Evolutionary conservation across 2,888 invertebrate genomes (phyloP).

Genomic region (Aleiodes alternator): DNA sequence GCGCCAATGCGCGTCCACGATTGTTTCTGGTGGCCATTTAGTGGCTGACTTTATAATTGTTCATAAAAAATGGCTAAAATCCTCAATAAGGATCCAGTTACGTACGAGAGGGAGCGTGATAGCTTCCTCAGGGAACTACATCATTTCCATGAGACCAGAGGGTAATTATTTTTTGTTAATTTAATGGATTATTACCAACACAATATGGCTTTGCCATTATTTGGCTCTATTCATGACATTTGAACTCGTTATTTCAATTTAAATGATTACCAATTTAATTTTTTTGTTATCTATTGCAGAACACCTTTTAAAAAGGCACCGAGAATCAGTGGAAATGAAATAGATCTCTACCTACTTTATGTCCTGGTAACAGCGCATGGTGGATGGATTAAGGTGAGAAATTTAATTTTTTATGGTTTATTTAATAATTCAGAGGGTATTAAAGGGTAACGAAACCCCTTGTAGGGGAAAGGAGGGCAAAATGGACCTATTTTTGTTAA

Average conservation of each 20-base stretch:
- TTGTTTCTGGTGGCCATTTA: slow-evolving; percentile 29
- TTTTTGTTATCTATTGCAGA: slow-evolving; percentile 72
- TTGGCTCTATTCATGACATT: slow-evolving; percentile 49
- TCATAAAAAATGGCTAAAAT: slow-evolving; percentile 78
- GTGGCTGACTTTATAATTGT: slow-evolving; percentile 13
- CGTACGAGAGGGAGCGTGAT: slow-evolving; percentile 87
- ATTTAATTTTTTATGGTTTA: background rate
- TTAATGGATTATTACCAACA: background rate
- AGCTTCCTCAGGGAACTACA: slow-evolving; percentile 89
- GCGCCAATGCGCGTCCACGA: slow-evolving; percentile 46
- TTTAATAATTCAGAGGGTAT: background rate
- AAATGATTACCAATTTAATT: slow-evolving; percentile 26
- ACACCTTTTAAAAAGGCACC: slow-evolving; percentile 81
- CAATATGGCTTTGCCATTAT: background rate
- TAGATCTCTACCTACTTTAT: slow-evolving; percentile 95
- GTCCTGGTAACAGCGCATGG: slow-evolving; percentile 93
- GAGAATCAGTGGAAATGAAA: slow-evolving; percentile 90
- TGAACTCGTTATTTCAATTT: background rate
- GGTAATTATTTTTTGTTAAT: slow-evolving; percentile 79
- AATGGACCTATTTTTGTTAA: no score
- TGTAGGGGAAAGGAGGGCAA: no score
- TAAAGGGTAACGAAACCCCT: no score
- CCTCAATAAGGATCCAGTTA: slow-evolving; percentile 83
- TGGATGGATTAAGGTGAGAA: slow-evolving; percentile 93
- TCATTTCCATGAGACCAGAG: slow-evolving; percentile 93